Evolutionary conservation across 1,140 invertebrate species (phyloP).

Genomic region (Forficula auricularia): DNA sequence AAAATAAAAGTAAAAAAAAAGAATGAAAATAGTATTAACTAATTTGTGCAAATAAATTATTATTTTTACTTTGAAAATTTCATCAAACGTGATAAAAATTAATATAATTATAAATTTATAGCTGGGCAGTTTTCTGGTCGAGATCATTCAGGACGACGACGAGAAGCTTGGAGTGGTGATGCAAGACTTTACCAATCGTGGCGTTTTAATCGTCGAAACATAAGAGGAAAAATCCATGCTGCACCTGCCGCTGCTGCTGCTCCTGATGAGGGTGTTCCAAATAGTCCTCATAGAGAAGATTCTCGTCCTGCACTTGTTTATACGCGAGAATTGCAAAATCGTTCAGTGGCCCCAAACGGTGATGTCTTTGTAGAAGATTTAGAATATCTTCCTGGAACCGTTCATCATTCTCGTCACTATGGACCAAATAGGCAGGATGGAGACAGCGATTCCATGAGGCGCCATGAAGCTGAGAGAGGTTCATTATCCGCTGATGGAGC

Average conservation of each 20-base stretch:
- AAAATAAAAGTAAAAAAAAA: too few species aligned
- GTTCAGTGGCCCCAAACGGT: constrained; percentile 23
- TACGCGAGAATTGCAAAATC: constrained; percentile 33
- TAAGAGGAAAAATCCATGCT: constrained; percentile 8
- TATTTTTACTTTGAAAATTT: too few species aligned
- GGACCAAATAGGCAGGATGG: not conserved
- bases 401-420: not conserved
- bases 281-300: constrained; percentile 13
- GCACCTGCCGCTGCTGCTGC: constrained; percentile 3
- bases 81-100: too few species aligned
- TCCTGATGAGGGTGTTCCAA: too few species aligned
- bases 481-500: constrained; percentile 24
- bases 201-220: constrained; percentile 51
- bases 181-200: constrained; percentile 25
- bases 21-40: too few species aligned
- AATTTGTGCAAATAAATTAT: too few species aligned
- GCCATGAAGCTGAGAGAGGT: constrained; percentile 57
- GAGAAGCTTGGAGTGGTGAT: constrained; percentile 62
- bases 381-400: constrained; percentile 21
- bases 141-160: constrained; percentile 25
- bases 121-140: too few species aligned
- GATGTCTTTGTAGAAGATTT: constrained; percentile 40
- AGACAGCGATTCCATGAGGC: constrained; percentile 48
- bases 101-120: too few species aligned
- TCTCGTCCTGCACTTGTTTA: constrained; percentile 30